Evolutionary conservation across 1,140 invertebrate species (phyloP).

Genomic region (Amyelois transitella): DNA sequence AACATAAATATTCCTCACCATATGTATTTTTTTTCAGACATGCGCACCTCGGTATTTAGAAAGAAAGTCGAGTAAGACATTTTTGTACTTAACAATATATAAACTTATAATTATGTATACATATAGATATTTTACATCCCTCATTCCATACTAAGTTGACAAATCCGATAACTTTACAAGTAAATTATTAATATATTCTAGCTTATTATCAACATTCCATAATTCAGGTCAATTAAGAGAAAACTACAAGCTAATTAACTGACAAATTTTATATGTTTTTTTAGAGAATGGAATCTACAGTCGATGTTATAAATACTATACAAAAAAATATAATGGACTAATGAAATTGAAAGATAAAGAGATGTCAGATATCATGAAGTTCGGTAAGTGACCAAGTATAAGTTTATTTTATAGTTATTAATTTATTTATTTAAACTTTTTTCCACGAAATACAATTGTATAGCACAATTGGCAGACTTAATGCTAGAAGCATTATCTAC

Average conservation of each 20-base stretch:
- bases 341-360: too few species aligned
- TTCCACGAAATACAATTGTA: not conserved
- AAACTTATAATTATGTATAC: not conserved
- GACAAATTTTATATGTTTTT: not conserved
- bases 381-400: not conserved
- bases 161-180: not conserved
- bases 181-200: not conserved
- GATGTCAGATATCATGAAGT: not conserved
- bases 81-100: not conserved
- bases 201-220: too few species aligned
- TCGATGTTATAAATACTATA: not conserved
- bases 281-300: not conserved
- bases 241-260: not conserved
- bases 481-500: too few species aligned
- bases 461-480: too few species aligned
- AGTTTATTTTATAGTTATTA: not conserved
- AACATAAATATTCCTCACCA: too few species aligned
- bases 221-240: too few species aligned
- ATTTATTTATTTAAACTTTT: too few species aligned
- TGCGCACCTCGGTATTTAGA: conserved; percentile 23
- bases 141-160: not conserved
- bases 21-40: conserved; percentile 18
- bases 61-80: conserved; percentile 1
- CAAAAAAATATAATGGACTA: not conserved
- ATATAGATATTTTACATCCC: not conserved